phyloP scores from a whole-genome alignment of 92 coral and sea anemone genomes.

The Heliopora coerulea region DNA sequence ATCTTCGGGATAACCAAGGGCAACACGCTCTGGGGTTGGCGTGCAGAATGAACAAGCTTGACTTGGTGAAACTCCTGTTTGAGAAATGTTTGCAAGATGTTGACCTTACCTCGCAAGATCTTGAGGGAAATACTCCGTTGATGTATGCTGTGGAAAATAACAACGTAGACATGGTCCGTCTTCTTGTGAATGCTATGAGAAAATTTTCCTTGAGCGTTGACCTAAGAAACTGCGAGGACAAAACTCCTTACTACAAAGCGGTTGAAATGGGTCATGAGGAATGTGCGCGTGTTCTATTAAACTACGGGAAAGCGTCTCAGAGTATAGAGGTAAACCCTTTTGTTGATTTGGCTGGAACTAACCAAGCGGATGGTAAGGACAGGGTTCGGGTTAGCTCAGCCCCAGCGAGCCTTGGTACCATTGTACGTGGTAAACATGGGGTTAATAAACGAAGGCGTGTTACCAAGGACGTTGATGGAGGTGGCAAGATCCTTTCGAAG shows the following conservation, averaged over 20 bases:
- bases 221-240: conserved; percentile 74
- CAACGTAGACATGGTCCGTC: conserved; percentile 61
- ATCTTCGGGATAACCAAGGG: conserved; percentile 69
- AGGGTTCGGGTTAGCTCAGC: conserved; percentile 16
- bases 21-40: conserved; percentile 75
- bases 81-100: conserved; percentile 68
- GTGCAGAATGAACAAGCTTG: conserved; percentile 66
- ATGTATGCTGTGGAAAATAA: conserved; percentile 77
- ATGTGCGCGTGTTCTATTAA: conserved; percentile 66
- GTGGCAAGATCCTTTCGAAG: neutral
- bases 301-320: conserved; percentile 76
- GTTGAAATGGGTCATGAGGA: conserved; percentile 62
- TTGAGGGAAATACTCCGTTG: conserved; percentile 78
- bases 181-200: conserved; percentile 69
- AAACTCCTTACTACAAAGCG: conserved; percentile 96
- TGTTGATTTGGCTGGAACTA: conserved; percentile 55
- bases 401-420: neutral
- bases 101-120: conserved; percentile 70
- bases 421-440: neutral
- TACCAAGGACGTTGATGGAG: neutral
- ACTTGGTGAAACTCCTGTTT: conserved; percentile 69
- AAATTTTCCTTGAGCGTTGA: conserved; percentile 80
- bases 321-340: conserved; percentile 87
- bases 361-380: conserved; percentile 15
- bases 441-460: neutral